A percentile compares a stretch with the other conserved stretches of the same genome.
phyloP scores from a whole-genome alignment of 1,140 invertebrate genomes.

The Archivesica marissinica region DNA sequence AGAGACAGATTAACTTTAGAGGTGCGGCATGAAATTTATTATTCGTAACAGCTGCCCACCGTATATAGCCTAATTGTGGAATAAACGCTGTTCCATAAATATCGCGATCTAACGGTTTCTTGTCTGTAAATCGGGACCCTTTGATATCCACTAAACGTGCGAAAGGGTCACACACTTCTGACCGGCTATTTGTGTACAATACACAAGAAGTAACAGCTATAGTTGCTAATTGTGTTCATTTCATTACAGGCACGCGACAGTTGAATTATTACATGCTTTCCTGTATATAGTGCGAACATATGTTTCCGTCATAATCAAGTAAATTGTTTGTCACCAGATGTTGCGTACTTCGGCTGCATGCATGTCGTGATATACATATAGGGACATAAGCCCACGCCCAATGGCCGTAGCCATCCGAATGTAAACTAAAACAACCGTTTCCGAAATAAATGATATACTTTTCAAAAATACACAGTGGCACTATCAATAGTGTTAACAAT shows the following conservation, averaged over 20 bases:
- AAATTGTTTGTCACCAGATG: neutral
- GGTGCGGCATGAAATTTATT: too few species aligned
- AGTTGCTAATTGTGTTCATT: neutral
- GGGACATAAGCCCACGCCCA: too few species aligned
- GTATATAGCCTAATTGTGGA: too few species aligned
- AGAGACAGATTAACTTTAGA: too few species aligned
- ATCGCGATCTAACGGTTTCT: constrained; percentile 26
- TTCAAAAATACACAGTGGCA: too few species aligned
- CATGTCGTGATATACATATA: too few species aligned
- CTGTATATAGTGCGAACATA: neutral
- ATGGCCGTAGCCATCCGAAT: too few species aligned
- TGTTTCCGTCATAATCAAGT: neutral
- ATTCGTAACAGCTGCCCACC: too few species aligned
- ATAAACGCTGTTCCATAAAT: constrained; percentile 46
- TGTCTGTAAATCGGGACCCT: constrained; percentile 12
- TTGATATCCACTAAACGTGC: constrained; percentile 25
- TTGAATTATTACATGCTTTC: constrained; percentile 22
- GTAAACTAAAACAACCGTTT: too few species aligned
- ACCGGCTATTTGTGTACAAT: constrained; percentile 14
- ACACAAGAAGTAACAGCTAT: neutral
- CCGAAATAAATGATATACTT: too few species aligned
- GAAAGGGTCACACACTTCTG: neutral
- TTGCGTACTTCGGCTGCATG: too few species aligned
- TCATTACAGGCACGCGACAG: constrained; percentile 24
- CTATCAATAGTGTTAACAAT: too few species aligned